These are phyloP conservation scores for Dendrolimus houi DNA, from an alignment of 2,888 invertebrate genomes.

Conservation along the genomic window DNA sequence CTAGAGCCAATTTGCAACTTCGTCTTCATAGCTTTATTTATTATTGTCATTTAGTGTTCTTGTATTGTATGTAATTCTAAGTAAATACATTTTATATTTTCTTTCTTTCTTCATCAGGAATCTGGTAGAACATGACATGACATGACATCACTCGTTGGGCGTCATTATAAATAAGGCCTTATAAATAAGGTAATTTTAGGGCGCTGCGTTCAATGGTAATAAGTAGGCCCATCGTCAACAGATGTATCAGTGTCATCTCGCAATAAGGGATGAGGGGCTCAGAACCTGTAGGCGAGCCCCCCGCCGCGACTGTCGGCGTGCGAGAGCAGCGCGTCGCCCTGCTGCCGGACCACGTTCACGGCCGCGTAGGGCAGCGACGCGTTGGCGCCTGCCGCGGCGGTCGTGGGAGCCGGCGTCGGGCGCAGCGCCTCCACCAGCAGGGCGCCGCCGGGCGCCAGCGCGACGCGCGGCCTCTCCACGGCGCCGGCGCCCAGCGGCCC, in stretches of 20 bases:
- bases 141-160: too few relatives aligned
- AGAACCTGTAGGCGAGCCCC: constrained; percentile 81
- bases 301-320: constrained; percentile 85
- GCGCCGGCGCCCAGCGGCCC: constrained; percentile 14
- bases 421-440: constrained; percentile 23
- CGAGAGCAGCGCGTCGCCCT: constrained; percentile 78
- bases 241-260: not conserved
- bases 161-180: too few relatives aligned
- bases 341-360: constrained; percentile 81
- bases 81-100: too few relatives aligned
- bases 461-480: constrained; percentile 31
- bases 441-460: constrained; percentile 18
- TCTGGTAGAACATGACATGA: too few relatives aligned
- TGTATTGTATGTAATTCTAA: too few relatives aligned
- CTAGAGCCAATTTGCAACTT: too few relatives aligned
- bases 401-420: constrained; percentile 17
- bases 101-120: too few relatives aligned
- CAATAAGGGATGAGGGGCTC: constrained; percentile 11
- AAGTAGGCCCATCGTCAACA: not conserved
- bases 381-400: constrained; percentile 19
- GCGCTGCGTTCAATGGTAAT: too few relatives aligned
- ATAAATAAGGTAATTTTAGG: too few relatives aligned
- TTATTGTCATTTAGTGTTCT: too few relatives aligned
- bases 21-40: too few relatives aligned
- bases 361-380: constrained; percentile 67